Evolutionary conservation across 2,113 vertebrate species (phyloP), one percentile per base, ranked within the genome.

Genomic region (Ceyx margarethae): DNA sequence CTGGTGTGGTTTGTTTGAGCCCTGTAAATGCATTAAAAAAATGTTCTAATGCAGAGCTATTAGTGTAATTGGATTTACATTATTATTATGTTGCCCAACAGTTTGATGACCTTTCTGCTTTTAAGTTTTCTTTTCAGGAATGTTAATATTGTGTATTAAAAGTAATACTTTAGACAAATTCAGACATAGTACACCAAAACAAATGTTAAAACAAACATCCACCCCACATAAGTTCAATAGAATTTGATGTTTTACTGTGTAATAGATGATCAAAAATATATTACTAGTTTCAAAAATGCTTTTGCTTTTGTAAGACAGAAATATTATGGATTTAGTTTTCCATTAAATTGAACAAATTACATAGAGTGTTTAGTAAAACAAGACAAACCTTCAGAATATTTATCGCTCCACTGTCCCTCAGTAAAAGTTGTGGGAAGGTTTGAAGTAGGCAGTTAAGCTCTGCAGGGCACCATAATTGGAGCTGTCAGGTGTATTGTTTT

Each of bases 181-280:
- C 56, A n/a, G 9, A 46, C 77, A 31, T 15, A 51, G 26, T 9
- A 78, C 20, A 10, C 2, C 3, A 64, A 87, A 31, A 1, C 6
- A 53, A 56, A 51, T 56, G 5, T n/a, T 40, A 45, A 79, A 61
- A 50, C 7, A 1, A 26, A 35, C 1, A 3, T 1, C 1, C 1
- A 2, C 3, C 1, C 3, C 4, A 15, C 25, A 31, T 29, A 26
- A 61, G 8, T 42, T 58, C 8, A 74, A 31, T 77, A 22, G 1
- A 21, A 2, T 65, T 69, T 81, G 10, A 35, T 77, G 43, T 60
- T 35, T 76, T 64, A 43, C 29, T 61, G 7, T 23, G 9, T 57
- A 48, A 40, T 80, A 77, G 12, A 57, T 3, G 11, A 28, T 45
- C 10, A 72, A 68, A 79, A 91, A 74, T 40, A 11, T 9, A 9